phyloP scores from a whole-genome alignment of 2,888 invertebrate genomes.

The Pecten maximus region DNA sequence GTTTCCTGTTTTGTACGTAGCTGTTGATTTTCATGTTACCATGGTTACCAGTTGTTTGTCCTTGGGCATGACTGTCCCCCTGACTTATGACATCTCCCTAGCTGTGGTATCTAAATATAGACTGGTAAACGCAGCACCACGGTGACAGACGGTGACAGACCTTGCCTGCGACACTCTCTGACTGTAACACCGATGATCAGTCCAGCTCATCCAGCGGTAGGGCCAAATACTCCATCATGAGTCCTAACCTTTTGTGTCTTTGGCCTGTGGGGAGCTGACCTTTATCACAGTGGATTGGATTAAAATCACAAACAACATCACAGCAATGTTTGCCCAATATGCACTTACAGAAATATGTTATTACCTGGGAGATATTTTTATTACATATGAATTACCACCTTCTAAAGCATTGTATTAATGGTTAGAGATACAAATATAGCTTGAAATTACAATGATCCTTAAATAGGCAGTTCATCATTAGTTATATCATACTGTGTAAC shows the following conservation, averaged over 20 bases:
- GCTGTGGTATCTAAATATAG: slow-evolving; percentile 28
- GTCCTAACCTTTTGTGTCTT: neutral
- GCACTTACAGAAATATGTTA: neutral
- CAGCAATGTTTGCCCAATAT: neutral
- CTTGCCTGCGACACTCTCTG: neutral
- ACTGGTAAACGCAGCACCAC: neutral
- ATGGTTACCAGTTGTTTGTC: neutral
- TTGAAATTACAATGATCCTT: too few relatives aligned
- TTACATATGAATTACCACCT: too few relatives aligned
- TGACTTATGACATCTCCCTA: slow-evolving; percentile 8
- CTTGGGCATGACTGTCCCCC: neutral
- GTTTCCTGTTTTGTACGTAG: neutral
- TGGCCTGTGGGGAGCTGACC: neutral
- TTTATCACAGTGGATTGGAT: neutral
- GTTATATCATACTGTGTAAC: too few relatives aligned
- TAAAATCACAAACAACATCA: neutral
- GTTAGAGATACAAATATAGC: too few relatives aligned
- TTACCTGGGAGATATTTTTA: too few relatives aligned
- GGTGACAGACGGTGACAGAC: slow-evolving; percentile 11
- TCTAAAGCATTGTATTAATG: too few relatives aligned
- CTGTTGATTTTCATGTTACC: neutral
- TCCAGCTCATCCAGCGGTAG: neutral
- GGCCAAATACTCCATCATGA: neutral
- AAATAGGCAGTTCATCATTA: too few relatives aligned
- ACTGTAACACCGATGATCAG: neutral